phyloP scores from a whole-genome alignment of 2,888 invertebrate species.

The Parnassius orleans region DNA sequence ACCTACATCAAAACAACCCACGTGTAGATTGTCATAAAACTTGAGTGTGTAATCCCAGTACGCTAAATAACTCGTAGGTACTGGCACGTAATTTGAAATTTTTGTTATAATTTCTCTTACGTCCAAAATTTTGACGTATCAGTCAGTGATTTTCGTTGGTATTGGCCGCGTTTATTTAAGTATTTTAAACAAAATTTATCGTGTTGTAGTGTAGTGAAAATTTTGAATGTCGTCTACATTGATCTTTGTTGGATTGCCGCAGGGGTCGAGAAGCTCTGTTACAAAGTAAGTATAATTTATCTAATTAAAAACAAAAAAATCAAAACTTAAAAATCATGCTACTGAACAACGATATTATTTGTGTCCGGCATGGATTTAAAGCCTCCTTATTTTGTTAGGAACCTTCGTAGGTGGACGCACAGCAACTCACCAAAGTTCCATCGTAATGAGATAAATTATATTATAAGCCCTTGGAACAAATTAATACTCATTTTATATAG shows the following conservation, averaged over 20 bases:
- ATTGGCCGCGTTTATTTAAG: conserved; percentile 30
- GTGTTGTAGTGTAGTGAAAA: conserved; percentile 42
- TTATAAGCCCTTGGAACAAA: too few species aligned
- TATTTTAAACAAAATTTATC: conserved; percentile 40
- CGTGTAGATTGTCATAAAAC: conserved; percentile 57
- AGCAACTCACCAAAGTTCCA: too few species aligned
- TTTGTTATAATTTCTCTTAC: conserved; percentile 27
- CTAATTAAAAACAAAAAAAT: too few species aligned
- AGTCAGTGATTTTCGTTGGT: conserved; percentile 24
- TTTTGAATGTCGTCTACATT: conserved; percentile 83
- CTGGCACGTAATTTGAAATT: conserved; percentile 46
- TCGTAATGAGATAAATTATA: too few species aligned
- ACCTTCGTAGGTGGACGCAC: too few species aligned
- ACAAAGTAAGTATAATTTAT: conserved; percentile 61
- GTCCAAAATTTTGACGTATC: conserved; percentile 28
- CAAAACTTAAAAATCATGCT: too few species aligned
- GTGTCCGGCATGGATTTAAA: too few species aligned
- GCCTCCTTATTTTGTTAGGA: too few species aligned
- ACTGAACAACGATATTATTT: too few species aligned
- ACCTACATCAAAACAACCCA: conserved; percentile 63
- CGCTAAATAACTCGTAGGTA: conserved; percentile 47
- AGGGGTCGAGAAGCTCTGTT: conserved; percentile 83
- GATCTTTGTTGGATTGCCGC: conserved; percentile 80
- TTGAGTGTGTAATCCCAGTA: conserved; percentile 48
- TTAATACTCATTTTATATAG: too few species aligned